These are phyloP conservation scores for Ptychochromis oligacanthus DNA, from an alignment of 2,113 vertebrate genomes.

Conservation along the genomic window DNA sequence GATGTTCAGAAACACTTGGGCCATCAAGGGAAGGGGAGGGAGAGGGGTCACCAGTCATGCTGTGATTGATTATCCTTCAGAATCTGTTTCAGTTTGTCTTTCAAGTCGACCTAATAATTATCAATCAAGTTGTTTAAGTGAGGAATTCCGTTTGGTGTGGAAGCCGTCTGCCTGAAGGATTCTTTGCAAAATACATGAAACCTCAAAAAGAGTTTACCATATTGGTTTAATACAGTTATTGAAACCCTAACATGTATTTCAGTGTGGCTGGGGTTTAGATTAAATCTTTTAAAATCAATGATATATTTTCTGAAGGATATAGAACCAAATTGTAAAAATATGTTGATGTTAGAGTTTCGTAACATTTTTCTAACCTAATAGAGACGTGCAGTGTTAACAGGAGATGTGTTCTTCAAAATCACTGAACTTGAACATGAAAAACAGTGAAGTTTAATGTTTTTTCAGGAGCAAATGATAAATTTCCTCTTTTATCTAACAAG, in stretches of 20 bases:
- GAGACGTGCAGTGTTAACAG: neutral
- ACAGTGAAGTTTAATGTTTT: neutral
- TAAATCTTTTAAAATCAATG: neutral
- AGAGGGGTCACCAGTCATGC: neutral
- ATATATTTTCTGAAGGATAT: neutral
- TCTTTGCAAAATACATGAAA: neutral
- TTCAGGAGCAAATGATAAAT: neutral
- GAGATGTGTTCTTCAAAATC: neutral
- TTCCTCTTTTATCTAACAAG: neutral
- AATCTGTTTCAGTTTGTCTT: constrained; percentile 29
- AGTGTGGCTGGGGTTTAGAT: neutral
- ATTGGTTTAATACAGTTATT: neutral
- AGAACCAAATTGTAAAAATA: neutral
- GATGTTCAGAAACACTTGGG: constrained; percentile 10
- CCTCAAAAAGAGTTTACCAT: neutral
- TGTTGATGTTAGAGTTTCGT: neutral
- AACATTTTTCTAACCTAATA: neutral
- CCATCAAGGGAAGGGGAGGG: neutral
- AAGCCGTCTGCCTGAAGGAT: neutral
- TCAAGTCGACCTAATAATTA: constrained; percentile 27
- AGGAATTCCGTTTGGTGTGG: neutral
- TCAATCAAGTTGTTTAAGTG: neutral
- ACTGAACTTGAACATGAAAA: neutral
- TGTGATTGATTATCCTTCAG: neutral
- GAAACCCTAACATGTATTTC: neutral